These are phyloP conservation scores for Cyanoderma ruficeps DNA, from an alignment of 2,113 vertebrate genomes.

Conservation along the genomic window DNA sequence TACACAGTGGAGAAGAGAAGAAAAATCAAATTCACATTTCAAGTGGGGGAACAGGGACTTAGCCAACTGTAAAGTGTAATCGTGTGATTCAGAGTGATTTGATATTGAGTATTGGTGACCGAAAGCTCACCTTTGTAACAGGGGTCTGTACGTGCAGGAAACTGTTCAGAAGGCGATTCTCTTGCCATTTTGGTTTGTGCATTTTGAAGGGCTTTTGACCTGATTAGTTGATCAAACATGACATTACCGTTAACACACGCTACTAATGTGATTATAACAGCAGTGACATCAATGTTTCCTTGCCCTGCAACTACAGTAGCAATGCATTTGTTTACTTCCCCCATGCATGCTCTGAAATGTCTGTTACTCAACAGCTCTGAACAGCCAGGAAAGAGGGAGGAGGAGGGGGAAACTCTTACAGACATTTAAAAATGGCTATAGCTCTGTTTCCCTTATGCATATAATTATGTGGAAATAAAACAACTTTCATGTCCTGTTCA, in stretches of 20 bases:
- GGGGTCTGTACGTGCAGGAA: neutral
- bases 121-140: neutral
- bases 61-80: neutral
- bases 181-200: neutral
- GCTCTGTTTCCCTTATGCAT: neutral
- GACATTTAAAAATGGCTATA: neutral
- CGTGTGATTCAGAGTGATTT: neutral
- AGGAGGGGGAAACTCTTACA: neutral
- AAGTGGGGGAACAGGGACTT: neutral
- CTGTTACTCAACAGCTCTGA: conserved; percentile 25
- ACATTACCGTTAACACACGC: conserved; percentile 4
- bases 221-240: conserved; percentile 27
- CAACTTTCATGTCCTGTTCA: neutral
- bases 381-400: neutral
- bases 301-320: conserved; percentile 49
- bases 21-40: neutral
- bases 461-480: neutral
- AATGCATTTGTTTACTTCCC: conserved; percentile 56
- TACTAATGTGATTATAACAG: conserved; percentile 38
- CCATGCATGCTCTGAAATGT: neutral
- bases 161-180: neutral
- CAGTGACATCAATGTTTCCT: conserved; percentile 52
- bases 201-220: neutral
- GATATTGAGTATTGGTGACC: neutral
- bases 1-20: neutral